A percentile compares a stretch with the other conserved stretches of the same genome.
These are phyloP conservation scores for Etheostoma cragini DNA, from an alignment of 2,113 vertebrate genomes.

Conservation along the genomic window DNA sequence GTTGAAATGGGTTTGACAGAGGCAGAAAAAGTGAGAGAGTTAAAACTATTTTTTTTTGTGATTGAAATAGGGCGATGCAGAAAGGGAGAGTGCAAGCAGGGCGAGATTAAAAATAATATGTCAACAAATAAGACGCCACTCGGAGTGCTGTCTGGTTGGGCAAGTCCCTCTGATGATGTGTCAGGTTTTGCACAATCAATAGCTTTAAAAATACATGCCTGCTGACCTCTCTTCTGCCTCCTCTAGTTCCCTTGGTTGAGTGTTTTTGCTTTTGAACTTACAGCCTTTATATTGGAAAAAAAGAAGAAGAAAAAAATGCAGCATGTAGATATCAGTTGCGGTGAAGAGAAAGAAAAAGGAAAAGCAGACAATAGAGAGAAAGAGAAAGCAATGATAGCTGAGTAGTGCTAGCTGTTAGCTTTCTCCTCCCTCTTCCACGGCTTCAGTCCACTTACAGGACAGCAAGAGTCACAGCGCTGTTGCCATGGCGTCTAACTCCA, in stretches of 20 bases:
- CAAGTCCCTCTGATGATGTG: constrained; percentile 53
- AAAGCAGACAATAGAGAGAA: constrained; percentile 30
- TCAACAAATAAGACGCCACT: constrained; percentile 48
- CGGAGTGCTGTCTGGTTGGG: constrained; percentile 36
- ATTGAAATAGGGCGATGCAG: constrained; percentile 36
- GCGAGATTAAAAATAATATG: constrained; percentile 57
- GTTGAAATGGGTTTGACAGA: background rate
- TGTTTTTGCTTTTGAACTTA: constrained; percentile 3
- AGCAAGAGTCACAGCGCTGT: constrained; percentile 78
- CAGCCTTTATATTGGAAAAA: constrained; percentile 1
- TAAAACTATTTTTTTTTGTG: constrained; percentile 21
- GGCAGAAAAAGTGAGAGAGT: constrained; percentile 4
- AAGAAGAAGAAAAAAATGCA: background rate
- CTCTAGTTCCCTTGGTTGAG: constrained; percentile 13
- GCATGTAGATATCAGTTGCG: constrained; percentile 4
- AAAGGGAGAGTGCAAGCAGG: constrained; percentile 17
- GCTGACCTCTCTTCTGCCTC: constrained; percentile 53
- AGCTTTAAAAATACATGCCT: constrained; percentile 57
- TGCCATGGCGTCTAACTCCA: constrained; percentile 81
- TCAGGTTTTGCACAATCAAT: constrained; percentile 56
- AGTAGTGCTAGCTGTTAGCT: constrained; percentile 60
- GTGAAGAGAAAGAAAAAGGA: constrained; percentile 11
- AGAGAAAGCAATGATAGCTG: constrained; percentile 61
- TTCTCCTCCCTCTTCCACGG: constrained; percentile 71
- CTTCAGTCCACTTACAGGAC: constrained; percentile 78